These are phyloP conservation scores for Cacatua alba DNA, from an alignment of 2,113 vertebrate genomes.

Conservation along the genomic window DNA sequence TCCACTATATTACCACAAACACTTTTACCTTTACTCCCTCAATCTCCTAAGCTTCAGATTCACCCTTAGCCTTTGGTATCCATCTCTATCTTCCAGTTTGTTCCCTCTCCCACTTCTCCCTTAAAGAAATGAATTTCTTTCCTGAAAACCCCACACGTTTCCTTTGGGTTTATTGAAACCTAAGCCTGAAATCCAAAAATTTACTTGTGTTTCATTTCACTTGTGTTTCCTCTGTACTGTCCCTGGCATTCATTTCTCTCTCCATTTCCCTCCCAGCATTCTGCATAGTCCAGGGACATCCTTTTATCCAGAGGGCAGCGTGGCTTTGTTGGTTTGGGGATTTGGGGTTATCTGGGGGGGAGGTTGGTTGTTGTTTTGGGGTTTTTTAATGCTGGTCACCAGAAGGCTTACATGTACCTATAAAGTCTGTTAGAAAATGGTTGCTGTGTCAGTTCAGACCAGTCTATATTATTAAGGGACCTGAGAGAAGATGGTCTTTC, in stretches of 20 bases:
- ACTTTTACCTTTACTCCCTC: not conserved
- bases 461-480: not conserved
- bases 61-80: not conserved
- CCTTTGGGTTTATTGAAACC: not conserved
- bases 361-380: not conserved
- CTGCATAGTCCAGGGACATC: not conserved
- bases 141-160: not conserved
- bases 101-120: not conserved
- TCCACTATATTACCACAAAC: not conserved
- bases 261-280: not conserved
- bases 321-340: not conserved
- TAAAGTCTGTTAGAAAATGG: not conserved
- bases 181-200: not conserved
- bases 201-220: not conserved
- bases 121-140: not conserved
- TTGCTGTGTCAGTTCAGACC: fast-evolving
- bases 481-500: not conserved
- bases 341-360: not conserved
- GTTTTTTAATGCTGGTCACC: not conserved
- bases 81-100: not conserved
- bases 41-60: not conserved
- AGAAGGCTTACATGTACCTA: not conserved
- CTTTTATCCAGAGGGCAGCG: not conserved
- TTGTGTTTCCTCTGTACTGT: not conserved
- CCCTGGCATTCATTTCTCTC: not conserved